Evolutionary conservation across 1,140 invertebrate genomes (phyloP).

Genomic region (Zelostemma sp.): DNA sequence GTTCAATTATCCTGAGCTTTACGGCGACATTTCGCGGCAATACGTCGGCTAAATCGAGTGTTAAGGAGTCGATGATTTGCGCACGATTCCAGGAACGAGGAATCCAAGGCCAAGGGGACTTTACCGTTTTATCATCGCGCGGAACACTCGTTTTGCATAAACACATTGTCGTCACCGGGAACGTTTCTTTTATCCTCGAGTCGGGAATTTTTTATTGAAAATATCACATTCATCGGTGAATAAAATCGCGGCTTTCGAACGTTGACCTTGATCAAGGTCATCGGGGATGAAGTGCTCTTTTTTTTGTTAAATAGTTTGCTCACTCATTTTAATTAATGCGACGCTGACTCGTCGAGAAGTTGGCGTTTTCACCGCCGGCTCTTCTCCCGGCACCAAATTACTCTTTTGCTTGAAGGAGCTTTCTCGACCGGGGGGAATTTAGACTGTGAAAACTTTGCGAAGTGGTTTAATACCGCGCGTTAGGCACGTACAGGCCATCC

Average conservation of each 20-base stretch:
- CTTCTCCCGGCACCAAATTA: slow-evolving; percentile 40
- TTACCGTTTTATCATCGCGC: background rate
- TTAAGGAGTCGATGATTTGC: slow-evolving; percentile 43
- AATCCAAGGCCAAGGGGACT: slow-evolving; percentile 17
- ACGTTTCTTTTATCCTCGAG: slow-evolving; percentile 27
- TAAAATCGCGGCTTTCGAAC: too few species aligned
- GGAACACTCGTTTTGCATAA: background rate
- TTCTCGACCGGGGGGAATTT: slow-evolving; percentile 35
- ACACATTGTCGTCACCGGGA: slow-evolving; percentile 5
- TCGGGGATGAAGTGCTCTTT: too few species aligned
- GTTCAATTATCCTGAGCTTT: slow-evolving; percentile 48
- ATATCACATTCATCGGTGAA: too few species aligned
- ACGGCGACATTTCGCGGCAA: slow-evolving; percentile 38
- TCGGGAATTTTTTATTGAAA: too few species aligned
- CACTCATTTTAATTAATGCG: slow-evolving; percentile 40
- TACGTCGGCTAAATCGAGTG: slow-evolving; percentile 45
- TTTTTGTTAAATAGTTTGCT: slow-evolving; percentile 36
- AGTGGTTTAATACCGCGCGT: slow-evolving; percentile 35
- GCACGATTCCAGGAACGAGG: slow-evolving; percentile 33
- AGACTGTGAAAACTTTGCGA: slow-evolving; percentile 43
- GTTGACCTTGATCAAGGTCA: too few species aligned
- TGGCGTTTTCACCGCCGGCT: slow-evolving; percentile 36
- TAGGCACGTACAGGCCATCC: slow-evolving; percentile 34
- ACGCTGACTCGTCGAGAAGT: slow-evolving; percentile 26
- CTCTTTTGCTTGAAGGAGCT: slow-evolving; percentile 27